Base-by-base conservation (phyloP, 2,888 invertebrate species). In the Leptinotarsa haldemani region DNA sequence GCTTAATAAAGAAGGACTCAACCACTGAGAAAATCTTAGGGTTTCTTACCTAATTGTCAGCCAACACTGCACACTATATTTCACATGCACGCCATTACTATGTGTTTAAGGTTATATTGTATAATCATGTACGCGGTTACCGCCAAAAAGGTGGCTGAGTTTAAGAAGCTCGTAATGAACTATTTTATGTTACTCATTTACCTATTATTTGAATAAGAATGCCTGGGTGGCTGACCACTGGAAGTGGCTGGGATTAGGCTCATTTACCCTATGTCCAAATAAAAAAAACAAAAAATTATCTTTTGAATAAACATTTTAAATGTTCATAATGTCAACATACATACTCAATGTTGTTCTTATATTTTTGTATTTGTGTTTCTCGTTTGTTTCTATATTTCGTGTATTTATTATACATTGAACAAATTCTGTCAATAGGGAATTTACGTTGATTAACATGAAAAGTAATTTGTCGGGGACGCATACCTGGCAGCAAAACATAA, bases 101-200 rank as follows among this genome's bases (percentile, higher is more conserved):
- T 13, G 56, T 56, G 9, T 68, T 68, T 58, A 15, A 56, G 68
- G 68, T 48, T 68, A 68, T 46, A 68, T 56, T 56, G n/a, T n/a
- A 46, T 18, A 52, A 68, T 56, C 56, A 58, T 30, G 56, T 56
- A 47, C 56, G 58, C 25, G 50, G 40, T 68, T 56, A 68, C 58
- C 58, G 68, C 56, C 56, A 58, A 58, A 68, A 68, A 40, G 68
- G 68, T 68, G 68, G 68, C 68, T 68, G 68, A 56, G 56, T 46
- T 46, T 46, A 68, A 56, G 68, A 68, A 56, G 22, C 58, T 20
- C 20, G 13, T 2, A 58, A 58, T 58, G 25, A 58, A 58, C 58
- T 22, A 20, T 58, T 58, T 58, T 13, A 58, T 58, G 58, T 20
- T 22, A 58, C 47, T 46, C 56, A 69, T 58, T 47, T 40, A 46